Evolutionary conservation across 2,797 vertebrate species (phyloP).

Genomic region (Notoglanidium macrostoma): DNA sequence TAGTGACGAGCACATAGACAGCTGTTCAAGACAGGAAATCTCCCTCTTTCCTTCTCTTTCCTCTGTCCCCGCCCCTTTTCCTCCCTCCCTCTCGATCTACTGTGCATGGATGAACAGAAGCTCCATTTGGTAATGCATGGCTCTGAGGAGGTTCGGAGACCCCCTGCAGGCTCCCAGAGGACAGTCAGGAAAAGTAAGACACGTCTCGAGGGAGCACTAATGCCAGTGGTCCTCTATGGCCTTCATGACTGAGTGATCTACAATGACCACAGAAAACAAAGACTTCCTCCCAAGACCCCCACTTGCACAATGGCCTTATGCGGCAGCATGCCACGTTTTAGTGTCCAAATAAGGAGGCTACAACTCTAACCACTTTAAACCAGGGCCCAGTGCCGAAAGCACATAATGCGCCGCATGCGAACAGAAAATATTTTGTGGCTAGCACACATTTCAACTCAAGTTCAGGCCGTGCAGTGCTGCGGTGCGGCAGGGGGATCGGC

Average conservation of each 20-base stretch:
- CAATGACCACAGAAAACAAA: constrained; percentile 48
- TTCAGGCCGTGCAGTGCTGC: constrained; percentile 2
- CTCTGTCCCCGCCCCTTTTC: neutral
- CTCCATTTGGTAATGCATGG: constrained; percentile 39
- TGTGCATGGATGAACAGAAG: constrained; percentile 34
- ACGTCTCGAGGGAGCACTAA: constrained; percentile 35
- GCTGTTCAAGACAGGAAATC: constrained; percentile 52
- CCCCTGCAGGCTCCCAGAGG: constrained; percentile 14
- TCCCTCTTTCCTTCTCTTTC: constrained; percentile 1
- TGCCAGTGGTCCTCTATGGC: constrained; percentile 21
- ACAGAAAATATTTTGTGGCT: constrained; percentile 27
- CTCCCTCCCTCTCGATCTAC: constrained; percentile 4
- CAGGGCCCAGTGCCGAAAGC: constrained; percentile 13
- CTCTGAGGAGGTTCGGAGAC: constrained; percentile 29
- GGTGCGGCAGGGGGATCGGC: constrained; percentile 1
- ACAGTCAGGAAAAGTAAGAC: constrained; percentile 36
- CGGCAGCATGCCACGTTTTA: constrained; percentile 36
- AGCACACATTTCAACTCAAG: constrained; percentile 5
- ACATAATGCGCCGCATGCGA: constrained; percentile 15
- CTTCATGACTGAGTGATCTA: constrained; percentile 45
- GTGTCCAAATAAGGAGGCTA: constrained; percentile 27
- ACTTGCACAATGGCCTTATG: constrained; percentile 30
- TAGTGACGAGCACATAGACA: constrained; percentile 54
- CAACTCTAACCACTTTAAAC: constrained; percentile 37
- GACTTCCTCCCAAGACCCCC: constrained; percentile 27